These are phyloP conservation scores for Epizoanthus fatuus DNA, from an alignment of 92 coral and sea anemone species.

Conservation along the genomic window DNA sequence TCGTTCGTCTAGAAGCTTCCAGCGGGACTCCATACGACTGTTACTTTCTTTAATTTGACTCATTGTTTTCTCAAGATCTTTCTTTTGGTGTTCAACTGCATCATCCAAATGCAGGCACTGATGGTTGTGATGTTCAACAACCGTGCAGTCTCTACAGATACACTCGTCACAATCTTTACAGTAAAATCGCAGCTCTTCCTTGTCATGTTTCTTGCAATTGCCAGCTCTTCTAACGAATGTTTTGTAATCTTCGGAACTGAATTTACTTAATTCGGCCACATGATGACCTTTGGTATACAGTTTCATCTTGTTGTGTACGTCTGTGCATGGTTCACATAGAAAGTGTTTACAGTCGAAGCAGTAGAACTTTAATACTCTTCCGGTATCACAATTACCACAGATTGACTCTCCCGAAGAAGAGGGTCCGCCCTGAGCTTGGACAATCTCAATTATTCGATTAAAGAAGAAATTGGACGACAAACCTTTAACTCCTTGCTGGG, in stretches of 20 bases:
- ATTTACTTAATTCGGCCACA: neutral
- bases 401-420: neutral
- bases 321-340: neutral
- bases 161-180: neutral
- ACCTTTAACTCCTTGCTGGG: too few species aligned
- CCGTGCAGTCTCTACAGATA: too few species aligned
- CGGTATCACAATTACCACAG: neutral
- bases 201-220: neutral
- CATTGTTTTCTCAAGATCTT: neutral
- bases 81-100: neutral
- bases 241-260: neutral
- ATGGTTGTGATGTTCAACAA: constrained; percentile 23
- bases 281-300: neutral
- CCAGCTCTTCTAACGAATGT: neutral
- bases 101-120: constrained; percentile 3
- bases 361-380: neutral
- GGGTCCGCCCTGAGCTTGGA: neutral
- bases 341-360: neutral
- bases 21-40: constrained; percentile 25
- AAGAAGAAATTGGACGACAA: neutral
- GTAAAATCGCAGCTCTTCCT: neutral
- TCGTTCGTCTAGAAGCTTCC: constrained; percentile 8
- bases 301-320: neutral
- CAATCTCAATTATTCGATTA: neutral
- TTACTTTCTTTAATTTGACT: constrained; percentile 12